Evolutionary conservation across 1,140 invertebrate species (phyloP).

Genomic region (Euglossa dilemma): DNA sequence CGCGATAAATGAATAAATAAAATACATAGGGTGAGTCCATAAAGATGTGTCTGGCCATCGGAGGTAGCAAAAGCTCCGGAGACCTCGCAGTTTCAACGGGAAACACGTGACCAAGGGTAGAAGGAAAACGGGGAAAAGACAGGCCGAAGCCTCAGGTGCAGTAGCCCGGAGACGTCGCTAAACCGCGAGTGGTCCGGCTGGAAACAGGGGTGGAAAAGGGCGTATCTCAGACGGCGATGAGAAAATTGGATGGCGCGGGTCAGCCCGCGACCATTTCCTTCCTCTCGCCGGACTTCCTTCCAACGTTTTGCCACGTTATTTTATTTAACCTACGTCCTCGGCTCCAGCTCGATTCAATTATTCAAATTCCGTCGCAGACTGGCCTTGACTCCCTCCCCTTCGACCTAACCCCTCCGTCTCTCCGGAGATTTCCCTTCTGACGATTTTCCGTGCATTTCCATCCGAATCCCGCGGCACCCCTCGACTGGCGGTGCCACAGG

Average conservation of each 20-base stretch:
- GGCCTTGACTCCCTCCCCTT: slow-evolving; percentile 38
- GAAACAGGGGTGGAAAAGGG: not conserved
- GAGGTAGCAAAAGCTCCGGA: too few relatives aligned
- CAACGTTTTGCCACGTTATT: slow-evolving; percentile 65
- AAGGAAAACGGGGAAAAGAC: too few relatives aligned
- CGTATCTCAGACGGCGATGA: slow-evolving; percentile 42
- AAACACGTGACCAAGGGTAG: too few relatives aligned
- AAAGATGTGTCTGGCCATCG: too few relatives aligned
- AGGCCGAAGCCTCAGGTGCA: not conserved
- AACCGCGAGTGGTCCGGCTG: not conserved
- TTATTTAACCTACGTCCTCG: slow-evolving; percentile 63
- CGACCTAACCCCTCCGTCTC: slow-evolving; percentile 11
- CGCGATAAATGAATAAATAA: too few relatives aligned
- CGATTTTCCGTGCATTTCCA: slow-evolving; percentile 54
- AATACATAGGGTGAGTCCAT: too few relatives aligned
- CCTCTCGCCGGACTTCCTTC: slow-evolving; percentile 48
- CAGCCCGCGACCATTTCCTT: not conserved
- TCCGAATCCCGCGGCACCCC: not conserved
- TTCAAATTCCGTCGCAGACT: slow-evolving; percentile 58
- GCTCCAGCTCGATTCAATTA: slow-evolving; percentile 64
- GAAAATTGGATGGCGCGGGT: slow-evolving; percentile 60
- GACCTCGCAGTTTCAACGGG: too few relatives aligned
- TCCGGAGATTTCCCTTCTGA: slow-evolving; percentile 58
- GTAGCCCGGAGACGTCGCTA: slow-evolving; percentile 35
- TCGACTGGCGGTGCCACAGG: slow-evolving; percentile 18